Percentiles rank a stretch among this genome's conserved stretches.
Conservation (phyloP, 2,888 invertebrate genomes). For the Megamerina dolium region DNA sequence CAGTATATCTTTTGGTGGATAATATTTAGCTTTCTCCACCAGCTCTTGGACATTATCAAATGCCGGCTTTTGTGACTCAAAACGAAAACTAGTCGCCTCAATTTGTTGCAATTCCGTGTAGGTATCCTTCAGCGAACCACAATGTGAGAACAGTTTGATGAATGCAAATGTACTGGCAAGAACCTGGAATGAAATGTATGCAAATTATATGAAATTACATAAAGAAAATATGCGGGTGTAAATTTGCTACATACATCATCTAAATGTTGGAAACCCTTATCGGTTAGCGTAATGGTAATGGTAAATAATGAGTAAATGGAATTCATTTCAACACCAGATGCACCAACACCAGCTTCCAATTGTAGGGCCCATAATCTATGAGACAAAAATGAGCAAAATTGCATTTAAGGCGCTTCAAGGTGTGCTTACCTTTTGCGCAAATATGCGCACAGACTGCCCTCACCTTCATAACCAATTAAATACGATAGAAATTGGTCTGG, state of each 20-base stretch:
- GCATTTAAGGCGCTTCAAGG: not conserved
- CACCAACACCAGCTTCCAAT: conserved; percentile 65
- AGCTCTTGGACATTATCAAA: conserved; percentile 72
- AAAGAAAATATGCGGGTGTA: not conserved
- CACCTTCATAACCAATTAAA: conserved; percentile 81
- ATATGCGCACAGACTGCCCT: conserved; percentile 74
- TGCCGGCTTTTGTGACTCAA: conserved; percentile 64
- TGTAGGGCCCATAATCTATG: conserved; percentile 71
- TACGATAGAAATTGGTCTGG: conserved; percentile 66
- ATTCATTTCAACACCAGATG: conserved; percentile 72
- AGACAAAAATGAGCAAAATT: conserved; percentile 13
- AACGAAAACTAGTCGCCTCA: conserved; percentile 68
- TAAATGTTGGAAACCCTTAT: conserved; percentile 66
- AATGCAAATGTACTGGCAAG: conserved; percentile 73
- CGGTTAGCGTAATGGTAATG: conserved; percentile 68
- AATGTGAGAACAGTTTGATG: conserved; percentile 60
- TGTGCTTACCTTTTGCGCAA: conserved; percentile 61
- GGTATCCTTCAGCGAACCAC: conserved; percentile 25
- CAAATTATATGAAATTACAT: no score
- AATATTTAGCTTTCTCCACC: conserved; percentile 73
- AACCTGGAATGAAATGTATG: no score
- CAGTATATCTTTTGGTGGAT: conserved; percentile 70
- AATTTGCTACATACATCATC: conserved; percentile 51
- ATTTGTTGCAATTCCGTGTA: conserved; percentile 62
- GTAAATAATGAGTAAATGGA: conserved; percentile 72